Percentiles rank a stretch among this genome's conserved stretches.
phyloP scores from a whole-genome alignment of 2,113 vertebrate genomes.

The Sminthopsis crassicaudata region DNA sequence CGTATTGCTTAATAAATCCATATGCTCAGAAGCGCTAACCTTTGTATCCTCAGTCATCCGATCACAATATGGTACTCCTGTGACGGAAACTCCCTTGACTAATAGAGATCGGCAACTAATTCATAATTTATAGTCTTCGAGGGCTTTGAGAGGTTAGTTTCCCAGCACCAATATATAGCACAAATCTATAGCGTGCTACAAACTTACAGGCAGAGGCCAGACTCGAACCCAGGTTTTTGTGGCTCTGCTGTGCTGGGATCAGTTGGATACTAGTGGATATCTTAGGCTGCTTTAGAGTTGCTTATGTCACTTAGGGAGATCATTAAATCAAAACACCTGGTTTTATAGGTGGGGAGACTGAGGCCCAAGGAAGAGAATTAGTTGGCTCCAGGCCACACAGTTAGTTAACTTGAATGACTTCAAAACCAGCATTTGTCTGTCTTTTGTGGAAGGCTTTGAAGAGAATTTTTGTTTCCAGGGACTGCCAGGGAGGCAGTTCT shows the following conservation, averaged over 20 bases:
- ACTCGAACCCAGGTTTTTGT: background rate
- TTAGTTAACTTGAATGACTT: background rate
- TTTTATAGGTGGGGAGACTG: background rate
- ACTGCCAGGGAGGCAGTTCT: background rate
- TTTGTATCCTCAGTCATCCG: background rate
- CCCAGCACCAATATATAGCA: background rate
- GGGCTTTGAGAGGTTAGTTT: background rate
- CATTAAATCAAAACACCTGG: background rate
- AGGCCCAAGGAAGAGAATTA: background rate
- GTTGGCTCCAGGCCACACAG: accelerated
- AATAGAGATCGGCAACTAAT: background rate
- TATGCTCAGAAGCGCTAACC: background rate
- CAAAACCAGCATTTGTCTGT: background rate
- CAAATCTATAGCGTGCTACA: too few relatives aligned
- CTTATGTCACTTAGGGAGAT: background rate
- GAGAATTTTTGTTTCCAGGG: background rate
- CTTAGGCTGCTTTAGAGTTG: background rate
- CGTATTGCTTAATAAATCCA: background rate
- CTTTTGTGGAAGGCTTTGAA: background rate
- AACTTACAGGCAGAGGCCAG: background rate
- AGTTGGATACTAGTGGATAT: background rate
- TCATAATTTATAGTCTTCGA: background rate
- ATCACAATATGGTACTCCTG: background rate
- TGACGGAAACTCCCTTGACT: background rate
- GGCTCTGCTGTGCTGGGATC: background rate